Percentiles rank a stretch among this genome's conserved stretches.
Conservation (phyloP, 2,888 invertebrate species). For the Drosophila neutralis region DNA sequence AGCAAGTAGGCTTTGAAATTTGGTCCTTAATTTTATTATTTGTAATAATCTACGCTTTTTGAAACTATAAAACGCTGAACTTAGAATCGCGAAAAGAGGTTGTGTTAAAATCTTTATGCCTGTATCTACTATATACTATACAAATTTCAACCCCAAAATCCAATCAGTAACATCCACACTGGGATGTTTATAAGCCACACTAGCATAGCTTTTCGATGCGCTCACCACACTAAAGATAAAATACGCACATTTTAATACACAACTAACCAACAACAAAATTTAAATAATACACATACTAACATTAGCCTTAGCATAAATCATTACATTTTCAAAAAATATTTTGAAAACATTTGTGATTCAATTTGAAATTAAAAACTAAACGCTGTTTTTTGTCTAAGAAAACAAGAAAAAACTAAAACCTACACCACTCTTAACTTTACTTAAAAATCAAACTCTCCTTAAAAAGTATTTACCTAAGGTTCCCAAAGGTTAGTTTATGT, state of each 20-base stretch:
- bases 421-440: slow-evolving; percentile 21
- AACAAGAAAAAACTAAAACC: slow-evolving; percentile 6
- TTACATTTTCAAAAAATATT: slow-evolving; percentile 55
- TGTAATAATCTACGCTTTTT: slow-evolving; percentile 44
- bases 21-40: slow-evolving; percentile 33
- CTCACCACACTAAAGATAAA: slow-evolving; percentile 23
- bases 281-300: slow-evolving; percentile 36
- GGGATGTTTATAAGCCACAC: slow-evolving; percentile 41
- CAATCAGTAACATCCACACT: slow-evolving; percentile 34
- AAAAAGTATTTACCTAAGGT: slow-evolving; percentile 58
- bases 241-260: slow-evolving; percentile 58
- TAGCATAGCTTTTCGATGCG: slow-evolving; percentile 51
- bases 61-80: slow-evolving; percentile 35
- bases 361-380: slow-evolving; percentile 69
- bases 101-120: slow-evolving; percentile 75
- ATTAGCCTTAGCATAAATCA: slow-evolving; percentile 64
- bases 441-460: slow-evolving; percentile 48
- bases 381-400: slow-evolving; percentile 56
- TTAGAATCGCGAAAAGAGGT: slow-evolving; percentile 68
- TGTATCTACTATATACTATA: slow-evolving; percentile 52
- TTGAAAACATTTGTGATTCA: slow-evolving; percentile 74
- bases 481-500: slow-evolving; percentile 42
- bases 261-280: slow-evolving; percentile 32
- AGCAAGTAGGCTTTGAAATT: slow-evolving; percentile 39
- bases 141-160: slow-evolving; percentile 26